Evolutionary conservation across 2,113 vertebrate species (phyloP).

Genomic region (Muscicapa adusta): DNA sequence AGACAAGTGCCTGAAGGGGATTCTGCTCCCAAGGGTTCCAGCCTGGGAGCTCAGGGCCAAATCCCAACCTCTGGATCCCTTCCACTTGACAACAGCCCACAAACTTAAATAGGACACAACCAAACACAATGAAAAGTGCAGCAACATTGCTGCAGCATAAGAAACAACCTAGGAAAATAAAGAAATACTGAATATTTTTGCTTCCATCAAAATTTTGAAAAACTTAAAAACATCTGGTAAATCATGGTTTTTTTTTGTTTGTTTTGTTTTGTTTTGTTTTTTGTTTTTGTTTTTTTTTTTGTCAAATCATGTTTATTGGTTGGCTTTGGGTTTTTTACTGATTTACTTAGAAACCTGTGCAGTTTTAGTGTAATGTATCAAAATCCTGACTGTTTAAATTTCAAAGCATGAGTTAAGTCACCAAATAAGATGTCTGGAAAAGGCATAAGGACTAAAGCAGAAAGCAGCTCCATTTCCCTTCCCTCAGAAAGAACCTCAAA

Average conservation of each 20-base stretch:
- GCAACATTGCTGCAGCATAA: neutral
- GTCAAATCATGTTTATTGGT: neutral
- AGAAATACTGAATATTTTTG: rapidly evolving
- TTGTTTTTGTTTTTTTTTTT: neutral
- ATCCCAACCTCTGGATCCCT: neutral
- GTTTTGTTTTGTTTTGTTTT: no score
- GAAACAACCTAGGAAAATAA: neutral
- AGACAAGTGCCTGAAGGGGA: neutral
- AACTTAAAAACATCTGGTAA: neutral
- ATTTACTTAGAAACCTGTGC: neutral
- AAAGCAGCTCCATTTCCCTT: neutral
- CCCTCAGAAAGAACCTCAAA: neutral
- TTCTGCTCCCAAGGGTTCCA: neutral
- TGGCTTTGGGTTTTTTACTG: neutral
- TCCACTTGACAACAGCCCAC: neutral
- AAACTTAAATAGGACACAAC: neutral
- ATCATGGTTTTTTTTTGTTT: no score
- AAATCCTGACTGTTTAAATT: neutral
- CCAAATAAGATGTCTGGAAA: neutral
- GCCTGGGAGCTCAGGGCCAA: neutral
- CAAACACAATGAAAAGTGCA: neutral
- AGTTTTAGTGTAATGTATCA: neutral
- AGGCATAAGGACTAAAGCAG: neutral
- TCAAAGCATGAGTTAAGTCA: neutral
- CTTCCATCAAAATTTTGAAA: neutral